Conservation (phyloP, 2,113 vertebrate species). For the Semicossyphus pulcher region DNA sequence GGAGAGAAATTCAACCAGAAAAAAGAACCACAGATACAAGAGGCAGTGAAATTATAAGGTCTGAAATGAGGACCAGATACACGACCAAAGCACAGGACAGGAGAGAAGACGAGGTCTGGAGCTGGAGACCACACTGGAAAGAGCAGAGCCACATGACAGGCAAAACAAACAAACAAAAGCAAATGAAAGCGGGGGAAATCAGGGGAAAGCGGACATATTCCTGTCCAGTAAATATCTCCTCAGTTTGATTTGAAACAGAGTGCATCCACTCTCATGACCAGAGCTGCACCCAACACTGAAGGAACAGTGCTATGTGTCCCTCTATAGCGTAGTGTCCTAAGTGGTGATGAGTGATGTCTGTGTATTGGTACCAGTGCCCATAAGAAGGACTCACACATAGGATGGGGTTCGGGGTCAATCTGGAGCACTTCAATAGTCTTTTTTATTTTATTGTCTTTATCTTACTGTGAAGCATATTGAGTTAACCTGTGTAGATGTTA, state of each 20-base stretch:
- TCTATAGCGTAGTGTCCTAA: no score
- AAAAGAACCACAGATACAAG: constrained; percentile 73
- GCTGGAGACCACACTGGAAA: constrained; percentile 51
- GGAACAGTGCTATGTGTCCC: no score
- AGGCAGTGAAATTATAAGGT: constrained; percentile 76
- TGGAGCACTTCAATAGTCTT: neutral
- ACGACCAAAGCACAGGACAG: constrained; percentile 21
- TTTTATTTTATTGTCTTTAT: neutral
- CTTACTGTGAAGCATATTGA: no score
- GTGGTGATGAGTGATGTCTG: constrained; percentile 17
- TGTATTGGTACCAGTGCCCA: no score
- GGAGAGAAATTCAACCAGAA: constrained; percentile 62
- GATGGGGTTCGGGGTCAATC: no score
- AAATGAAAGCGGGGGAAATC: constrained; percentile 14
- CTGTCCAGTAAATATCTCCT: constrained; percentile 49
- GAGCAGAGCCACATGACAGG: constrained; percentile 51
- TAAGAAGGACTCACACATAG: no score
- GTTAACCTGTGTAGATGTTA: no score
- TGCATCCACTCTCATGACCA: constrained; percentile 22
- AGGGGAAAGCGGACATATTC: constrained; percentile 27
- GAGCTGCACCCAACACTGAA: neutral
- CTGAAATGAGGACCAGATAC: constrained; percentile 76
- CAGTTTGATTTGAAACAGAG: constrained; percentile 54
- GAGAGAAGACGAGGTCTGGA: constrained; percentile 7
- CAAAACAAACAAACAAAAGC: constrained; percentile 65